Evolutionary conservation across 2,113 vertebrate species (phyloP).

Genomic region (Plecotus auritus): DNA sequence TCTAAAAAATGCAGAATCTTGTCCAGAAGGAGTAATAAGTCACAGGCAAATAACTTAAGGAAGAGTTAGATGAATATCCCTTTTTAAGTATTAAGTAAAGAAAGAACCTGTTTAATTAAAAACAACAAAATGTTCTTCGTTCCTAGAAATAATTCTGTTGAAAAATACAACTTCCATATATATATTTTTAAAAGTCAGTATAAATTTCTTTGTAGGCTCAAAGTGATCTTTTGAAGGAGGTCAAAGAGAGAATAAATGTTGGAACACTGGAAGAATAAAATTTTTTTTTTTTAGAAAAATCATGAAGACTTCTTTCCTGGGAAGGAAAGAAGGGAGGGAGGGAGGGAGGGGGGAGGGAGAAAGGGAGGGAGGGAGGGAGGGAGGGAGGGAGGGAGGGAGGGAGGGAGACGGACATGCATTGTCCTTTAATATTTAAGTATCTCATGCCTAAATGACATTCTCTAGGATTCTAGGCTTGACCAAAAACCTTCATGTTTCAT

Average conservation of each 20-base stretch:
- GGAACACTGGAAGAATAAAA: not conserved
- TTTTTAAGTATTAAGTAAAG: slow-evolving; percentile 7
- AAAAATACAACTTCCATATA: slow-evolving; percentile 5
- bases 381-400: too few relatives aligned
- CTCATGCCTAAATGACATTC: not conserved
- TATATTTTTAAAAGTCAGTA: not conserved
- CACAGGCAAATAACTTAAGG: slow-evolving; percentile 16
- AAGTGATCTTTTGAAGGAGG: slow-evolving; percentile 15
- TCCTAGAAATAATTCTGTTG: not conserved
- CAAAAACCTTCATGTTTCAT: not conserved
- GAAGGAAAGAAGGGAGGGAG: too few relatives aligned
- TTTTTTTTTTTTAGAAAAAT: not conserved
- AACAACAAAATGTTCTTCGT: slow-evolving; percentile 10
- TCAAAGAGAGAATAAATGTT: slow-evolving; percentile 27
- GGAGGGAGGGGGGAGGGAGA: too few relatives aligned
- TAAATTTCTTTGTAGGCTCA: not conserved
- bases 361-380: too few relatives aligned
- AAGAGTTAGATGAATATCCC: not conserved
- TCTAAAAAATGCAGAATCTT: slow-evolving; percentile 30
- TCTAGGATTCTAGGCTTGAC: not conserved
- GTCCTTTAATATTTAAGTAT: not conserved
- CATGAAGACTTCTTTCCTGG: slow-evolving; percentile 1
- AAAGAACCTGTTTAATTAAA: slow-evolving; percentile 25
- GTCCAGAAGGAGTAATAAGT: slow-evolving; percentile 27
- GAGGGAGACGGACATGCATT: not conserved